Evolutionary conservation across 2,113 vertebrate genomes (phyloP), one percentile per base, ranked within the genome.

Genomic region (Rattus rattus): DNA sequence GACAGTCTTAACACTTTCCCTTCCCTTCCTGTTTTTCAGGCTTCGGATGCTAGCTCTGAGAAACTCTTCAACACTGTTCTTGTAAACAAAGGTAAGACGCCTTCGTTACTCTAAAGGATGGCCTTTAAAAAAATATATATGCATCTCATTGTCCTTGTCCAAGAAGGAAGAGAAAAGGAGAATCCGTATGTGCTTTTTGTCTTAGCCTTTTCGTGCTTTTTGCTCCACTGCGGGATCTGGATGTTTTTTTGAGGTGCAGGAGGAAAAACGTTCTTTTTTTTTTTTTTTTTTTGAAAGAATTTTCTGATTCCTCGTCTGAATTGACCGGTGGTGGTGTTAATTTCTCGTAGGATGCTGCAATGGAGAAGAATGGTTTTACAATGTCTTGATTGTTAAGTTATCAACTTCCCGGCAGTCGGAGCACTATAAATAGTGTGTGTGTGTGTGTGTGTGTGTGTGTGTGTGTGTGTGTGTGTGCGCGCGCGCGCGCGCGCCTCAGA

Each of bases 11-110:
- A 98, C 47, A 61, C 94, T 24, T 69, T 13, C 17, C 39, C 26
- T 30, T 20, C 83, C 79, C 83, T 85, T 98, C 97, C 96, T 99
- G 84, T 98, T 94, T 99, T 99, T 90, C 98, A 99, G 99, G 99
- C 99, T 90, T 99, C 99, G 56, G 99, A 99, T 99, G 99, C 99
- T 98, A 99, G 98, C 98, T 99, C 99, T 85, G 99, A 99, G 98
- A 99, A 99, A 98, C 99, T 99, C 97, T 99, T 99, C 99, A 99
- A 99, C 98, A 99, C 99, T 91, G 99, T 99, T 97, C 98, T 95
- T 90, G 81, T 99, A 99, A 99, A 99, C 99, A 99, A 99, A 99
- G 99, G 99, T 99, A 99, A 98, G 98, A 33, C 28, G 52, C 94
- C 79, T 77, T 90, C 94, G 92, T 97, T 76, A 83, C 54, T 85